phyloP scores from a whole-genome alignment of 2,113 vertebrate genomes.

The Poeciliopsis turrubarensis region DNA sequence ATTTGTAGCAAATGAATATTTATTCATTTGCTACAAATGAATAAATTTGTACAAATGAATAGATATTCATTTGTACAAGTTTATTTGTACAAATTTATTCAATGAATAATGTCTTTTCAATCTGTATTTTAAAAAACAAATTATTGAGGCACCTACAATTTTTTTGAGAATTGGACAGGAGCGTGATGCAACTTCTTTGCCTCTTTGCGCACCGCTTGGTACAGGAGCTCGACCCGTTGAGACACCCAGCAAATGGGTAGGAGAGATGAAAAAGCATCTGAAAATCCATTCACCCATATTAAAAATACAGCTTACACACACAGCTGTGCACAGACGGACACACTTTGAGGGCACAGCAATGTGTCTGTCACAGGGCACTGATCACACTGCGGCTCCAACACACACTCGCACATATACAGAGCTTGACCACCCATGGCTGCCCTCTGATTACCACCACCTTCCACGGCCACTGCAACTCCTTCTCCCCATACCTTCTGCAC shows the following conservation, averaged over 20 bases:
- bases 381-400: slow-evolving; percentile 49
- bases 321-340: slow-evolving; percentile 58
- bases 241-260: slow-evolving; percentile 38
- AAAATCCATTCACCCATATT: slow-evolving; percentile 62
- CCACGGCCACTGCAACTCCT: slow-evolving; percentile 60
- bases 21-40: no score
- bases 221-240: slow-evolving; percentile 13
- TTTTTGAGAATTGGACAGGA: background rate
- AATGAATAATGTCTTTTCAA: no score
- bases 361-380: slow-evolving; percentile 62
- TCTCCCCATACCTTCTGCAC: slow-evolving; percentile 64
- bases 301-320: slow-evolving; percentile 59
- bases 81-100: no score
- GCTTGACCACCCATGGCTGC: slow-evolving; percentile 73
- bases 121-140: background rate
- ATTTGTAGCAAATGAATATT: no score
- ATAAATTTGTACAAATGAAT: no score
- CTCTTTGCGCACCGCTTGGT: slow-evolving; percentile 24
- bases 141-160: background rate
- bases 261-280: slow-evolving; percentile 49
- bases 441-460: slow-evolving; percentile 72
- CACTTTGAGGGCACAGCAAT: slow-evolving; percentile 55
- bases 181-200: slow-evolving; percentile 18
- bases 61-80: no score
- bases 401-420: slow-evolving; percentile 42